Evolutionary conservation across 1,140 invertebrate genomes (phyloP).

Genomic region (Drosophila murphyi): DNA sequence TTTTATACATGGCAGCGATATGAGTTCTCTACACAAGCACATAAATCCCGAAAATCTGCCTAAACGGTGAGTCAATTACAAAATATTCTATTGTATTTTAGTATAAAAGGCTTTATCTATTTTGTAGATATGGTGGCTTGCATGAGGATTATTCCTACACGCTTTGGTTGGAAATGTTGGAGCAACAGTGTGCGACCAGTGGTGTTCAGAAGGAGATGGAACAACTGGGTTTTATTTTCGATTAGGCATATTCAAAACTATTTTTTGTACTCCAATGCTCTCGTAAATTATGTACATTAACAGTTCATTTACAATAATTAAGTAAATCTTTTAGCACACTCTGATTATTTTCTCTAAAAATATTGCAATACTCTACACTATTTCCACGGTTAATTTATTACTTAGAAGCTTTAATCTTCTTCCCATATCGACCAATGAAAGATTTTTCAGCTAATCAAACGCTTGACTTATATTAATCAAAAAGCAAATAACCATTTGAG

Average conservation of each 20-base stretch:
- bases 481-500: conserved; percentile 51
- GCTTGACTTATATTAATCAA: conserved; percentile 15
- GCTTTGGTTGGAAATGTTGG: conserved; percentile 88
- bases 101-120: too few species aligned
- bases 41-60: conserved; percentile 89
- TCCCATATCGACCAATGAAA: too few species aligned
- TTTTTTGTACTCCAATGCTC: not conserved
- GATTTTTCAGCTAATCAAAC: not conserved
- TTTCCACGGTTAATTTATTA: too few species aligned
- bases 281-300: not conserved
- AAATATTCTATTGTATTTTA: not conserved
- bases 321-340: conserved; percentile 1
- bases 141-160: conserved; percentile 89
- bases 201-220: conserved; percentile 88
- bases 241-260: conserved; percentile 19
- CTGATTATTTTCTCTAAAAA: not conserved
- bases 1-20: conserved; percentile 91
- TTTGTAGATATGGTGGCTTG: conserved; percentile 87
- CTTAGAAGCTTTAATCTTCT: too few species aligned
- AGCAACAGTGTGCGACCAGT: conserved; percentile 86
- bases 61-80: conserved; percentile 85
- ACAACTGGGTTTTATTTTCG: conserved; percentile 85
- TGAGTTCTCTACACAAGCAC: conserved; percentile 91
- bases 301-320: not conserved
- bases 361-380: too few species aligned